A percentile compares a stretch with the other conserved stretches of the same genome.
Evolutionary conservation across 1,140 invertebrate genomes (phyloP).

Genomic region (Agrypnia vestita): DNA sequence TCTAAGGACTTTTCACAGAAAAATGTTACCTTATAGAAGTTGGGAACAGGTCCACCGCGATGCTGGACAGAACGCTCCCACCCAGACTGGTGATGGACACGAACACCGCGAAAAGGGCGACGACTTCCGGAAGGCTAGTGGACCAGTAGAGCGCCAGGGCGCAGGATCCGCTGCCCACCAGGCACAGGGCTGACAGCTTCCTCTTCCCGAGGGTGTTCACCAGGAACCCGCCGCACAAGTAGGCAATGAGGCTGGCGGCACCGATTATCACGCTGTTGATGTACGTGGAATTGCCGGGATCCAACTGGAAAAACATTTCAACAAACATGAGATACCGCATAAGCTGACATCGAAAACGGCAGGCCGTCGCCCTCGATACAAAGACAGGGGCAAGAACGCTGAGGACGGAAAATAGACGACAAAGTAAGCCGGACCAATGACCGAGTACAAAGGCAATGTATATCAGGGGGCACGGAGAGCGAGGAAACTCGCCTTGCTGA

Average conservation of each 20-base stretch:
- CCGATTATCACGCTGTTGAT: slow-evolving; percentile 74
- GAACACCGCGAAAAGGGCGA: slow-evolving; percentile 71
- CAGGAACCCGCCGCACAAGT: slow-evolving; percentile 69
- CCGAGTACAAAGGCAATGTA: no score
- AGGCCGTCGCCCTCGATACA: no score
- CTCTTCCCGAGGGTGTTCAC: slow-evolving; percentile 71
- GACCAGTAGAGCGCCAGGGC: slow-evolving; percentile 69
- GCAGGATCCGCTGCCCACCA: slow-evolving; percentile 64
- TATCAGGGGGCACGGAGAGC: no score
- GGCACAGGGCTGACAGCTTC: slow-evolving; percentile 66
- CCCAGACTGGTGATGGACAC: slow-evolving; percentile 72
- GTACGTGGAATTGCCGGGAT: slow-evolving; percentile 72
- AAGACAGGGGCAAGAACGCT: no score
- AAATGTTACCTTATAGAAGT: slow-evolving; percentile 71
- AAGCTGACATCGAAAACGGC: no score
- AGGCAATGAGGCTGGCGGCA: slow-evolving; percentile 70
- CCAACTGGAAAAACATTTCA: slow-evolving; percentile 49
- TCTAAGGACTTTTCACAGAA: no score
- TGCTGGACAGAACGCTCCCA: slow-evolving; percentile 71
- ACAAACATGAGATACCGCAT: no score
- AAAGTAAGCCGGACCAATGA: no score
- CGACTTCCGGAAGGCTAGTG: slow-evolving; percentile 66
- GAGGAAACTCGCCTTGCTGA: no score
- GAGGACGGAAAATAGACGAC: no score
- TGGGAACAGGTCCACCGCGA: slow-evolving; percentile 75